A percentile compares a stretch with the other conserved stretches of the same genome.
These are phyloP conservation scores for Sphaerophoria rueppellii DNA, from an alignment of 2,888 invertebrate genomes.

Conservation along the genomic window DNA sequence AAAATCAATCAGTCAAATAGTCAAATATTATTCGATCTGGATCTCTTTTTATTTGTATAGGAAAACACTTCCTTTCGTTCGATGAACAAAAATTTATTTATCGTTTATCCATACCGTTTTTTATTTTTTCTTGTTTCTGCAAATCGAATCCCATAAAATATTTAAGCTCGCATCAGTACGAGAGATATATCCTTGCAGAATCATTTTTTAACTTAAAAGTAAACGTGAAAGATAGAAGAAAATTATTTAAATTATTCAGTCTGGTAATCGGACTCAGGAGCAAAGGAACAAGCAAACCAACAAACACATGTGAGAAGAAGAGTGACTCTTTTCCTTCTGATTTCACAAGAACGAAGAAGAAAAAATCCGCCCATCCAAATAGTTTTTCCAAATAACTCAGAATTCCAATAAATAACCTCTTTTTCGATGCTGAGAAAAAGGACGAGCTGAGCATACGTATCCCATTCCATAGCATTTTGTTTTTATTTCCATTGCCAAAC, in stretches of 20 bases:
- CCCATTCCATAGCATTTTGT: background rate
- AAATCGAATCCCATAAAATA: constrained; percentile 51
- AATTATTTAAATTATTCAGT: constrained; percentile 55
- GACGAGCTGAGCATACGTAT: background rate
- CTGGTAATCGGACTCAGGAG: constrained; percentile 53
- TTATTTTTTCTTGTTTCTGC: background rate
- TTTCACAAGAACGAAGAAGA: constrained; percentile 15
- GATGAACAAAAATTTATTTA: too few species aligned
- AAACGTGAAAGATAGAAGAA: constrained; percentile 20
- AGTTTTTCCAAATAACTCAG: background rate
- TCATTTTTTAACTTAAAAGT: background rate
- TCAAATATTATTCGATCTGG: too few species aligned
- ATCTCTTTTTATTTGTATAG: too few species aligned
- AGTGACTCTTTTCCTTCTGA: constrained; percentile 38
- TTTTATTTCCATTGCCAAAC: constrained; percentile 1
- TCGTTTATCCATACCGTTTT: background rate
- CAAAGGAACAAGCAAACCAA: background rate
- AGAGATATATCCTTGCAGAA: background rate
- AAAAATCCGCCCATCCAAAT: background rate
- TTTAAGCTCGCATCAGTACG: constrained; percentile 46
- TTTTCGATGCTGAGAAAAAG: background rate
- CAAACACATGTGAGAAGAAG: background rate
- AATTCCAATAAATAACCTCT: constrained; percentile 2
- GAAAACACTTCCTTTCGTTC: too few species aligned
- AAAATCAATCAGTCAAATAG: too few species aligned